Evolutionary conservation across 2,797 vertebrate genomes (phyloP).

Genomic region (Prunella strophiata): DNA sequence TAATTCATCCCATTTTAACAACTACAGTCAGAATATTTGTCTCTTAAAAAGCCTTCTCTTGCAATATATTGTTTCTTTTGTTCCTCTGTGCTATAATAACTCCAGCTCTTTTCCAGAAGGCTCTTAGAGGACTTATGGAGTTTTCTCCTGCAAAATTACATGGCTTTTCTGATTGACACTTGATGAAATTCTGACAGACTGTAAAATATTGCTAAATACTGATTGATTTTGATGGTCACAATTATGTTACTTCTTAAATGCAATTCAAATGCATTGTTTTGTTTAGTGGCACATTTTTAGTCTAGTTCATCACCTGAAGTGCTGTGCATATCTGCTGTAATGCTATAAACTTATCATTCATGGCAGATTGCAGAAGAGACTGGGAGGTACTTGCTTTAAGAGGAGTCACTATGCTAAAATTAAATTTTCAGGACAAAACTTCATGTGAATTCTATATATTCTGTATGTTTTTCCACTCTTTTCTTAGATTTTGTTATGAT

Average conservation of each 20-base stretch:
- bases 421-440: background rate
- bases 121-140: background rate
- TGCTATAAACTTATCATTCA: background rate
- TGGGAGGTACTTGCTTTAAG: background rate
- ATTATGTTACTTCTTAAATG: background rate
- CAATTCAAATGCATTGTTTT: background rate
- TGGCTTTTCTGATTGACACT: background rate
- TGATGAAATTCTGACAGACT: background rate
- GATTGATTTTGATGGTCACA: background rate
- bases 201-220: background rate
- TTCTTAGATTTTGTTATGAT: background rate
- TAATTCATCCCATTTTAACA: background rate
- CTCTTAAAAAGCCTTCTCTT: background rate
- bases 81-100: background rate
- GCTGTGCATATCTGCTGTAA: background rate
- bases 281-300: background rate
- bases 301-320: background rate
- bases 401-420: background rate
- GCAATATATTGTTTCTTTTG: background rate
- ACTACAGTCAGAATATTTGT: background rate
- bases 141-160: background rate
- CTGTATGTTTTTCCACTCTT: background rate
- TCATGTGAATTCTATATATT: background rate
- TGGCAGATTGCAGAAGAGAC: background rate
- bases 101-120: background rate